phyloP scores from a whole-genome alignment of 1,140 invertebrate species.

The Papilio dardanus region DNA sequence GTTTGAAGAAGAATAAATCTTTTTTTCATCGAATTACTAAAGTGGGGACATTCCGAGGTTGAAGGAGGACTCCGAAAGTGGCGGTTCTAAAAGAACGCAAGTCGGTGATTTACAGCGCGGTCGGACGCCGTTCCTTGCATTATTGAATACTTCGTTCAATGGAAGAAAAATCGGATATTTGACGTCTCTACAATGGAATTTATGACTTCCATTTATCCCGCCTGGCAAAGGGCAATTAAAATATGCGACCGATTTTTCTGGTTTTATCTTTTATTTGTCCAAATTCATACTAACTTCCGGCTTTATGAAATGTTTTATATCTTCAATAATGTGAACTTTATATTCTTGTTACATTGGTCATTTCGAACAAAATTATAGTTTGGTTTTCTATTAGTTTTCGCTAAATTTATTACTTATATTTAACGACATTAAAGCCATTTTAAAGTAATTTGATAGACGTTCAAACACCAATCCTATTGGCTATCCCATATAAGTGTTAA shows the following conservation, averaged over 20 bases:
- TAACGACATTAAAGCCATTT: not conserved
- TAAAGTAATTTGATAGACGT: not conserved
- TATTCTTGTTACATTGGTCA: too few relatives aligned
- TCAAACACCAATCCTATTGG: not conserved
- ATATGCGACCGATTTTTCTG: slow-evolving; percentile 47
- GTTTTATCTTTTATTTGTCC: slow-evolving; percentile 38
- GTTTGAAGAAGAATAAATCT: slow-evolving; percentile 40
- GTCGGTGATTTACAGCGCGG: slow-evolving; percentile 70
- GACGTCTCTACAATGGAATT: slow-evolving; percentile 64
- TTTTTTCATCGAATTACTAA: slow-evolving; percentile 45
- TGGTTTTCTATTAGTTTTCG: not conserved
- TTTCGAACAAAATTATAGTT: too few relatives aligned
- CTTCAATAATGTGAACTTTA: not conserved
- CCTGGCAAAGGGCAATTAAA: slow-evolving; percentile 73
- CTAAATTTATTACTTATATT: not conserved
- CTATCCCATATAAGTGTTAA: not conserved
- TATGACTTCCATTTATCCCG: slow-evolving; percentile 68
- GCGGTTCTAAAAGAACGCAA: slow-evolving; percentile 51
- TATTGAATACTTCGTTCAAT: slow-evolving; percentile 74
- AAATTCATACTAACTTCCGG: not conserved
- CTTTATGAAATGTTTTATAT: not conserved
- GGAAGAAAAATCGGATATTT: slow-evolving; percentile 78
- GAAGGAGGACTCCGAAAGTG: slow-evolving; percentile 46
- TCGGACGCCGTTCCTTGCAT: slow-evolving; percentile 56
- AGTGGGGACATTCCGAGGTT: slow-evolving; percentile 40